Evolutionary conservation across 2,797 vertebrate genomes (phyloP), one percentile per base, ranked within the genome.

Genomic region (Acrossocheilus wenchowensis): DNA sequence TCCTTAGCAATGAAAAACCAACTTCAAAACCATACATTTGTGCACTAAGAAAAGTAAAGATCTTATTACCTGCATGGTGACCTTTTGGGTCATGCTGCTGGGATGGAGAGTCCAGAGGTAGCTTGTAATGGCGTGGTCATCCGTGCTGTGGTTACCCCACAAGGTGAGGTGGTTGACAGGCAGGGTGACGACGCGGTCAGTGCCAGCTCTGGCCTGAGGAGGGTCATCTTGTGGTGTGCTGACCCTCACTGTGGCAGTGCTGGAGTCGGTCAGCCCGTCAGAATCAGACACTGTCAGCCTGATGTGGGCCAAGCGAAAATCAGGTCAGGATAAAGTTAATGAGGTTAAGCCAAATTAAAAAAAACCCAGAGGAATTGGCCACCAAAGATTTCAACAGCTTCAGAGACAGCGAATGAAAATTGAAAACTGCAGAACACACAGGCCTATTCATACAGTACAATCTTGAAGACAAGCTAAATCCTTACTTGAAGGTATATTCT

Each of bases 401-500:
- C 15, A 36, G 36, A 69, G 52, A 72, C 7, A 75, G 54, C 26
- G 6, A 30, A 19, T 78, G 43, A 78, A 84, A 57, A 54, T 43
- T 34, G 12, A 41, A 52, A 64, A 60, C 64, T 34, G 26, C 36
- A 80, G 43, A 26, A 50, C 23, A 50, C 34, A 41, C 23, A 12
- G 34, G 52, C 21, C 30, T 73, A 36, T 50, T 52, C 21, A 48
- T 21, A 80, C 5, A 21, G 30, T 45, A 45, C 57, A 36, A 50
- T 26, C 39, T 9, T 43, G 14, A 34, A 66, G 64, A 66, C 57
- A 17, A 74, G 26, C 6, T 57, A 23, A 52, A 34, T 62, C 41
- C 23, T 15, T 82, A 96, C 96, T 94, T 96, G 92, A 97, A 96
- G 64, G 94, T 95, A 88, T 96, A 96, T 89, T 96, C 94, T 75